A percentile compares a stretch with the other conserved stretches of the same genome.
These are phyloP conservation scores for Callaeas wilsoni DNA, from an alignment of 2,113 vertebrate species.

Conservation along the genomic window DNA sequence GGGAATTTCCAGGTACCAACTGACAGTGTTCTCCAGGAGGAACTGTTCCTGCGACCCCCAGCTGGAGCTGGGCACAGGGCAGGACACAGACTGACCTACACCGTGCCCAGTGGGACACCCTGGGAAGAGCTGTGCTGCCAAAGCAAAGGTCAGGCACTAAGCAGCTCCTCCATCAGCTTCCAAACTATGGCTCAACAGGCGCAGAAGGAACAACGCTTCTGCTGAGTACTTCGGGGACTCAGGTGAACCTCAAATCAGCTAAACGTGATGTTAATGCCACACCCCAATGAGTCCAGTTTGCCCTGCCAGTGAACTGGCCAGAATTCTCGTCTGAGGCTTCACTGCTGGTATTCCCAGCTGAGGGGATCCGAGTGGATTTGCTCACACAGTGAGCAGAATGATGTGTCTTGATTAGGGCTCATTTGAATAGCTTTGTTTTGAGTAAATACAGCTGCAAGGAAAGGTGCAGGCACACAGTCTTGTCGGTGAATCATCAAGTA, in stretches of 20 bases:
- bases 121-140: not conserved
- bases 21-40: accelerated
- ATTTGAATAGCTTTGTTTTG: conserved; percentile 30
- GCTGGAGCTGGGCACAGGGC: not conserved
- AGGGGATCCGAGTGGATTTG: not conserved
- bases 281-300: not conserved
- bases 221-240: accelerated
- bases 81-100: not conserved
- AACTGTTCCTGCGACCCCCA: not conserved
- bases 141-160: accelerated
- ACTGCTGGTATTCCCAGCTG: not conserved
- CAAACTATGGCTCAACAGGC: too few species aligned
- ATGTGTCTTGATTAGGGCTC: not conserved
- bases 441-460: conserved; percentile 40
- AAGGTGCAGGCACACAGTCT: not conserved
- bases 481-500: not conserved
- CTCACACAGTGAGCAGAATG: not conserved
- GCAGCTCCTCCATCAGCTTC: not conserved
- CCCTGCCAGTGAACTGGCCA: not conserved
- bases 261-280: not conserved
- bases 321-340: not conserved
- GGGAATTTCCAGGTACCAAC: not conserved
- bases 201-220: not conserved
- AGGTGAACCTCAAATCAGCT: not conserved
- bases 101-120: not conserved